phyloP scores from a whole-genome alignment of 2,888 invertebrate genomes.

The Entomobrya multifasciata region DNA sequence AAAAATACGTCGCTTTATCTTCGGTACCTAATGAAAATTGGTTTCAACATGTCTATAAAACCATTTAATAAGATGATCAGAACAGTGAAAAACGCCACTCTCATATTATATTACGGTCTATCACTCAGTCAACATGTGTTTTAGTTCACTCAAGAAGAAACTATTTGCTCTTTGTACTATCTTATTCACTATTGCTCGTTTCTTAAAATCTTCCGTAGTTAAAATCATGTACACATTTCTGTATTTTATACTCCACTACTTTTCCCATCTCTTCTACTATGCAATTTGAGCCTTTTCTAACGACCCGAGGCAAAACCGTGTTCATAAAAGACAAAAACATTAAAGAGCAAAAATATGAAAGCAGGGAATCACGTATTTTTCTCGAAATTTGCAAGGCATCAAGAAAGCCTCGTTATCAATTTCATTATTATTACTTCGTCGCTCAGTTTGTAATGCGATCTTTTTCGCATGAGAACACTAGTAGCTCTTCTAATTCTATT shows the following conservation, averaged over 20 bases:
- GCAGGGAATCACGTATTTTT: slow-evolving; percentile 27
- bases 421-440: slow-evolving; percentile 55
- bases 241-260: slow-evolving; percentile 21
- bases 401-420: slow-evolving; percentile 5
- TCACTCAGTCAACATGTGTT: slow-evolving; percentile 47
- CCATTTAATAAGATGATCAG: too few species aligned
- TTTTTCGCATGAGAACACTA: background rate
- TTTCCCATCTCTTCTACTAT: slow-evolving; percentile 18
- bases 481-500: too few species aligned
- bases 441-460: slow-evolving; percentile 18
- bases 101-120: too few species aligned
- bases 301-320: slow-evolving; percentile 55
- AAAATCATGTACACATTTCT: slow-evolving; percentile 31
- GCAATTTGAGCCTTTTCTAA: slow-evolving; percentile 59
- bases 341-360: slow-evolving; percentile 6
- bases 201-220: slow-evolving; percentile 55
- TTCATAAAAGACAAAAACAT: slow-evolving; percentile 46
- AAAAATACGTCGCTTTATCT: too few species aligned
- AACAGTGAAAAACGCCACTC: too few species aligned
- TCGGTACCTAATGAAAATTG: too few species aligned
- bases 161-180: background rate
- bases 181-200: slow-evolving; percentile 12
- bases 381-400: background rate
- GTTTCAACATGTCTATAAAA: too few species aligned
- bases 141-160: slow-evolving; percentile 50